Percentiles rank a stretch among this genome's conserved stretches.
phyloP scores from a whole-genome alignment of 2,888 invertebrate genomes.

The Euclidia mi region DNA sequence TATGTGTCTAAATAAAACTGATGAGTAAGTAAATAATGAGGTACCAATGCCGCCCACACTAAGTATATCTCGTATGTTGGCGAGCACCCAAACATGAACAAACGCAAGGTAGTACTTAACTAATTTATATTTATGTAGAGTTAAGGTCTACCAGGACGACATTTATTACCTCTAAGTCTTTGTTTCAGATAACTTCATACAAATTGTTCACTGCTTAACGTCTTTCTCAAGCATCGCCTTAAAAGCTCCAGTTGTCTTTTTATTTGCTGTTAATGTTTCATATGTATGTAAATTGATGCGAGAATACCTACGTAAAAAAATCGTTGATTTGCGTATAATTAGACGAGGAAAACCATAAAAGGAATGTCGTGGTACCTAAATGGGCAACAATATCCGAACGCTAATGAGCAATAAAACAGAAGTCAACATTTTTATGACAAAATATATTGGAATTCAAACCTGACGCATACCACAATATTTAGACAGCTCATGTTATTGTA shows the following conservation, averaged over 20 bases:
- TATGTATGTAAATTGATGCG: conserved; percentile 67
- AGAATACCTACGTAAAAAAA: conserved; percentile 61
- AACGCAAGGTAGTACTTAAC: conserved; percentile 22
- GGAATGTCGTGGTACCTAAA: conserved; percentile 18
- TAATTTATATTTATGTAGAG: conserved; percentile 11
- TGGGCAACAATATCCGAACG: conserved; percentile 14
- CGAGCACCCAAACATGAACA: conserved; percentile 33
- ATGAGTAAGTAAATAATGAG: conserved; percentile 33
- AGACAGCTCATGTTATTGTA: conserved; percentile 40
- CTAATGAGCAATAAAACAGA: conserved; percentile 29
- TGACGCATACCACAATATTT: conserved; percentile 29
- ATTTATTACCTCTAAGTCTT: conserved; percentile 50
- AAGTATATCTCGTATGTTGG: conserved; percentile 25
- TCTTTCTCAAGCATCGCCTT: conserved; percentile 64
- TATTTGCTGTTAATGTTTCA: conserved; percentile 70
- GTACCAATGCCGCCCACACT: conserved; percentile 20
- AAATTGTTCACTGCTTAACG: conserved; percentile 55
- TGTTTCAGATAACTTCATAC: conserved; percentile 57
- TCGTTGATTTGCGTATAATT: conserved; percentile 61
- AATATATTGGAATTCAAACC: conserved; percentile 34
- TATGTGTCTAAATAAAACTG: conserved; percentile 20
- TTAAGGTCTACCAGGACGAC: conserved; percentile 2
- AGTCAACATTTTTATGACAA: conserved; percentile 30
- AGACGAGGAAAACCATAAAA: conserved; percentile 24
- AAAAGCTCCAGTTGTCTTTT: conserved; percentile 67